Percentiles rank a stretch among this genome's conserved stretches.
These are phyloP conservation scores for Isoperla grammatica DNA, from an alignment of 2,888 invertebrate genomes.

Conservation along the genomic window DNA sequence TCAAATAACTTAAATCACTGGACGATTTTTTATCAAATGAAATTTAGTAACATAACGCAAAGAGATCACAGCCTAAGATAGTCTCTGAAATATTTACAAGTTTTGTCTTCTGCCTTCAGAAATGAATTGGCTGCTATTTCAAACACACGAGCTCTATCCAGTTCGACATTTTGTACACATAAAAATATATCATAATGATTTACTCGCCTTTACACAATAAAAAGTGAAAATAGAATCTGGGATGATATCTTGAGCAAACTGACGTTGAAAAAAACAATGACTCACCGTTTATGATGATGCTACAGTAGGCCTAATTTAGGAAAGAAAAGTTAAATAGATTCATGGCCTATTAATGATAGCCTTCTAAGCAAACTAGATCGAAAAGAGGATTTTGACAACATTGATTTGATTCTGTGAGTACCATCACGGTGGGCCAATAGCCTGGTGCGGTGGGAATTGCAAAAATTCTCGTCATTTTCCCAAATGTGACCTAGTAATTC, in stretches of 20 bases:
- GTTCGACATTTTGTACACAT: slow-evolving; percentile 32
- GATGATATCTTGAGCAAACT: slow-evolving; percentile 34
- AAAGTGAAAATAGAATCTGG: slow-evolving; percentile 35
- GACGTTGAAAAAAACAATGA: slow-evolving; percentile 31
- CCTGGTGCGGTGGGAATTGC: background rate
- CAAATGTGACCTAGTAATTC: too few species aligned
- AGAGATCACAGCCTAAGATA: slow-evolving; percentile 36
- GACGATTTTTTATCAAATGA: slow-evolving; percentile 34
- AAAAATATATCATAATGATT: slow-evolving; percentile 33
- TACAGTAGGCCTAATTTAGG: slow-evolving; percentile 21
- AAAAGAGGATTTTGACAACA: too few species aligned
- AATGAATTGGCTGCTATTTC: slow-evolving; percentile 29
- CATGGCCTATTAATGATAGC: too few species aligned
- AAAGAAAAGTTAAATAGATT: slow-evolving; percentile 17
- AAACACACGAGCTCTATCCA: slow-evolving; percentile 28
- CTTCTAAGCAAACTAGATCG: too few species aligned
- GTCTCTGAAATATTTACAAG: slow-evolving; percentile 35
- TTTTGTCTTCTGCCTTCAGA: slow-evolving; percentile 28
- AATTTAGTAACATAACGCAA: slow-evolving; percentile 34
- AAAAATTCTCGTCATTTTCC: background rate
- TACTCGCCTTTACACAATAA: slow-evolving; percentile 31
- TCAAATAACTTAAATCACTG: slow-evolving; percentile 36
- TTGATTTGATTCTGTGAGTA: too few species aligned
- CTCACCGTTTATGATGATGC: slow-evolving; percentile 25
- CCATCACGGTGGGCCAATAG: too few species aligned